phyloP scores from a whole-genome alignment of 1,140 invertebrate genomes.

The Chelonus insularis region DNA sequence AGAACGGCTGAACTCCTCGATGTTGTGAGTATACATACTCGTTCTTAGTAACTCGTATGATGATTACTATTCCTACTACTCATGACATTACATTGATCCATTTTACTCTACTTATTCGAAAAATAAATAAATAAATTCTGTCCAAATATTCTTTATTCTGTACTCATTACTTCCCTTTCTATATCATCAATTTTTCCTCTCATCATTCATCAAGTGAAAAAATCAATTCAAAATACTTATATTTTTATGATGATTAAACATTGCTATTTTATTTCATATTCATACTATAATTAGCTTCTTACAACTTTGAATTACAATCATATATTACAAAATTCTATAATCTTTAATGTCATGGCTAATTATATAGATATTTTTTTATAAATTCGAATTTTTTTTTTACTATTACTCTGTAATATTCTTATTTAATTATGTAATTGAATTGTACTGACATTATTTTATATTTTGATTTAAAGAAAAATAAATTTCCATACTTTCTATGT shows the following conservation, averaged over 20 bases:
- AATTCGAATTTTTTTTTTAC: too few species aligned
- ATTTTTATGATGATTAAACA: slow-evolving; percentile 28
- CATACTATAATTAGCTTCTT: slow-evolving; percentile 18
- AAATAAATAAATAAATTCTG: slow-evolving; percentile 61
- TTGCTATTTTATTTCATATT: slow-evolving; percentile 30
- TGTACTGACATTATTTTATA: neutral
- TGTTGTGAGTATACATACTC: slow-evolving; percentile 61
- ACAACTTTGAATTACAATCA: slow-evolving; percentile 29
- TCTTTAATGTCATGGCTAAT: slow-evolving; percentile 15
- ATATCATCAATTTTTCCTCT: too few species aligned
- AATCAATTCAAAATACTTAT: neutral
- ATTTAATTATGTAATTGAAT: neutral
- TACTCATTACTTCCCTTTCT: slow-evolving; percentile 12
- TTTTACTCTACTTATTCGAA: slow-evolving; percentile 59
- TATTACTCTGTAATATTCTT: neutral
- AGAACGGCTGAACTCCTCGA: slow-evolving; percentile 55
- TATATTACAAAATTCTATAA: slow-evolving; percentile 31
- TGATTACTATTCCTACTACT: slow-evolving; percentile 59
- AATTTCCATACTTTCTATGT: neutral
- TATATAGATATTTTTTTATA: too few species aligned
- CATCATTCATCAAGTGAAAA: neutral
- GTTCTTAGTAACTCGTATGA: slow-evolving; percentile 60
- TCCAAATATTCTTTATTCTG: slow-evolving; percentile 45
- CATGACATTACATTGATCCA: slow-evolving; percentile 60
- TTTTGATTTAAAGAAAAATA: too few species aligned